phyloP scores from a whole-genome alignment of 2,888 invertebrate species.

The Andrena camellia region DNA sequence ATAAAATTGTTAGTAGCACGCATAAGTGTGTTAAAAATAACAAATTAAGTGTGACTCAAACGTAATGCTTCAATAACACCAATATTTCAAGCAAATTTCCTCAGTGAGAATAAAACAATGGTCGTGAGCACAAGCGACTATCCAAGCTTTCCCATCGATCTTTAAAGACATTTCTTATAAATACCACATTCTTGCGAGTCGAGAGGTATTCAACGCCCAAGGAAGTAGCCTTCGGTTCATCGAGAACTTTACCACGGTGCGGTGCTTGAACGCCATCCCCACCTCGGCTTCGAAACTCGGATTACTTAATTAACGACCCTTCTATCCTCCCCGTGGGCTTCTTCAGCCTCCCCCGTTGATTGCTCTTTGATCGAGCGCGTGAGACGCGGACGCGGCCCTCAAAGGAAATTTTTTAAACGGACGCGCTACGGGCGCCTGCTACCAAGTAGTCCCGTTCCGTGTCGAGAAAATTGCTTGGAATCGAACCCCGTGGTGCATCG shows the following conservation, averaged over 20 bases:
- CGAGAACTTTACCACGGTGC: slow-evolving; percentile 38
- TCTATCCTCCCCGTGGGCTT: slow-evolving; percentile 48
- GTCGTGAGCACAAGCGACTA: background rate
- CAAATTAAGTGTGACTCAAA: background rate
- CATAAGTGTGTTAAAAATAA: too few relatives aligned
- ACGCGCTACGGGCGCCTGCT: slow-evolving; percentile 18
- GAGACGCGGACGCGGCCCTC: slow-evolving; percentile 48
- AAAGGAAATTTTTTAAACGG: slow-evolving; percentile 60
- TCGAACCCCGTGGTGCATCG: slow-evolving; percentile 28
- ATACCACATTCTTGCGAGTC: slow-evolving; percentile 20
- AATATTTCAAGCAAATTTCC: background rate
- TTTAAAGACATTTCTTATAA: slow-evolving; percentile 15
- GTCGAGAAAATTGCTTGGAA: slow-evolving; percentile 6
- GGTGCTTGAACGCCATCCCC: slow-evolving; percentile 22
- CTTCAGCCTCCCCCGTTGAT: slow-evolving; percentile 56
- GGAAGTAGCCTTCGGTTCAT: slow-evolving; percentile 51
- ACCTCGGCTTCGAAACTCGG: slow-evolving; percentile 46
- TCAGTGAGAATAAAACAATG: background rate
- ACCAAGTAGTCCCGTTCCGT: background rate
- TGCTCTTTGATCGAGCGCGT: slow-evolving; percentile 70
- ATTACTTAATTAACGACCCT: slow-evolving; percentile 69
- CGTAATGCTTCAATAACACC: background rate
- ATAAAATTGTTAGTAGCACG: too few relatives aligned
- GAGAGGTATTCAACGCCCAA: slow-evolving; percentile 26
- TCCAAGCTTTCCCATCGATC: background rate